These are phyloP conservation scores for Busseola fusca DNA, from an alignment of 2,888 invertebrate species.

Conservation along the genomic window DNA sequence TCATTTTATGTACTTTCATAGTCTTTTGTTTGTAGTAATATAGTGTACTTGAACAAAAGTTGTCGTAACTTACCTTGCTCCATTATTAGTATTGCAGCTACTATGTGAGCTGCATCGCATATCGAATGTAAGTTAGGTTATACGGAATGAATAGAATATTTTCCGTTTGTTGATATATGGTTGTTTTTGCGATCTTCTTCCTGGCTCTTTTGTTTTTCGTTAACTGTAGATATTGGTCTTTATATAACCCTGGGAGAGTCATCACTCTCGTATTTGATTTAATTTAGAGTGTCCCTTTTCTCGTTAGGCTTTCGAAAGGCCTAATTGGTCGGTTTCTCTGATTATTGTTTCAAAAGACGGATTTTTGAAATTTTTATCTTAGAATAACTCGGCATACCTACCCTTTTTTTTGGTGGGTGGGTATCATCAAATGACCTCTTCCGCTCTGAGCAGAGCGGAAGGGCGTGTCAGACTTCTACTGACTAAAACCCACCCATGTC, in stretches of 20 bases:
- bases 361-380: background rate
- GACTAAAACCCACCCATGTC: no score
- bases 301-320: background rate
- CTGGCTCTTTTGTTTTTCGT: background rate
- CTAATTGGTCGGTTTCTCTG: background rate
- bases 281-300: background rate
- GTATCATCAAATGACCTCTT: no score
- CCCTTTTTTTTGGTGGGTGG: no score
- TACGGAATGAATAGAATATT: background rate
- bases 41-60: background rate
- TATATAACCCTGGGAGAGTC: background rate
- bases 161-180: background rate
- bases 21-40: slow-evolving; percentile 24
- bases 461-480: no score
- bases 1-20: background rate
- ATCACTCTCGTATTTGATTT: background rate
- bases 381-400: background rate
- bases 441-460: no score
- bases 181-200: background rate
- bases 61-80: background rate
- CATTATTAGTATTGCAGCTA: slow-evolving; percentile 12
- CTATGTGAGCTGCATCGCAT: background rate
- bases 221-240: background rate
- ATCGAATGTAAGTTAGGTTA: background rate
- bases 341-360: background rate